These are phyloP conservation scores for Strix uralensis DNA, from an alignment of 2,113 vertebrate genomes.

Conservation along the genomic window DNA sequence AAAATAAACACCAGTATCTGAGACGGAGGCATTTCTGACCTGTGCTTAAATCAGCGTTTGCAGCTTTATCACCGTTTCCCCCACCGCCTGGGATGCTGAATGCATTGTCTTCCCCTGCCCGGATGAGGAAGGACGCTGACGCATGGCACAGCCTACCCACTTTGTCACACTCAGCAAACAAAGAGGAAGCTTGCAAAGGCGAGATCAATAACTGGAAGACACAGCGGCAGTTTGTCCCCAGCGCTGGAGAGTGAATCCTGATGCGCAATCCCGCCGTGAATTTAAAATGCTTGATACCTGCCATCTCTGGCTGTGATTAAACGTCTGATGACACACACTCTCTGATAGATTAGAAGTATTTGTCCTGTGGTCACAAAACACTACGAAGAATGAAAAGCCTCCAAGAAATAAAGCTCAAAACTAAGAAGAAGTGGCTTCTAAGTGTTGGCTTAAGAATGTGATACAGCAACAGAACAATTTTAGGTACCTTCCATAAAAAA, in stretches of 20 bases:
- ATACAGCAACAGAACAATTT: not conserved
- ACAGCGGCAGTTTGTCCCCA: not conserved
- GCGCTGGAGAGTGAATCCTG: not conserved
- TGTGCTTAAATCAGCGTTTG: rapidly evolving
- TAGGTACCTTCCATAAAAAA: not conserved
- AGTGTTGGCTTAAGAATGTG: not conserved
- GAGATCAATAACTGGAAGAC: not conserved
- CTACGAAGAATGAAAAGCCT: not conserved
- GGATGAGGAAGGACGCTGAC: not conserved
- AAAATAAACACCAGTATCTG: not conserved
- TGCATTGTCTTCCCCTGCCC: not conserved
- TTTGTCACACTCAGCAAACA: not conserved
- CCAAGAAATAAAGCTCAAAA: not conserved
- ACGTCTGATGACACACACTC: not conserved
- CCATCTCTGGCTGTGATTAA: not conserved
- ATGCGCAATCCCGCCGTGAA: not conserved
- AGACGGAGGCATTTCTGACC: not conserved
- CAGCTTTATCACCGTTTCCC: not conserved
- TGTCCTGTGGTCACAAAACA: not conserved
- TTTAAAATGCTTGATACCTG: not conserved
- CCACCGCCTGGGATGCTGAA: rapidly evolving
- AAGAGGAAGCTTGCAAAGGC: not conserved
- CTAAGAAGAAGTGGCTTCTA: not conserved
- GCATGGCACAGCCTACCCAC: not conserved
- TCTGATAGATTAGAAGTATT: not conserved